Evolutionary conservation across 2,888 invertebrate genomes (phyloP).

Genomic region (Daptonema setosum): DNA sequence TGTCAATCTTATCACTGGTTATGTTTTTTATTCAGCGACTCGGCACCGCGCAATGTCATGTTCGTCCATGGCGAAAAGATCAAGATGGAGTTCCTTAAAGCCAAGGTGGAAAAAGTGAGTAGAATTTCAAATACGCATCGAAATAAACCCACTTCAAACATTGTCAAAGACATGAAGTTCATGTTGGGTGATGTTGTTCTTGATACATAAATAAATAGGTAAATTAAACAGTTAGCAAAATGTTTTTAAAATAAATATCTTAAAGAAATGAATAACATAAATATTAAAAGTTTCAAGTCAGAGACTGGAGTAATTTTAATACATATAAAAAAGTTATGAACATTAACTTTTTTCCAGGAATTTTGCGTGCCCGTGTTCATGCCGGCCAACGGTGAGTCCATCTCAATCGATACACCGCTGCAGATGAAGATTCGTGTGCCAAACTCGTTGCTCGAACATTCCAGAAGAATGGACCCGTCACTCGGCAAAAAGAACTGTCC

Average conservation of each 20-base stretch:
- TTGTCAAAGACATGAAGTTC: no score
- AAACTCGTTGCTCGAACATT: conserved; percentile 8
- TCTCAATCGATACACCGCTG: conserved; percentile 42
- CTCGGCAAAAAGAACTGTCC: conserved; percentile 20
- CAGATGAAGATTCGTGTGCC: conserved; percentile 10
- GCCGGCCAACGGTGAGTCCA: conserved; percentile 93
- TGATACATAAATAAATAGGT: no score
- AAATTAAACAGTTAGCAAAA: no score
- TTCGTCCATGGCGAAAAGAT: conserved; percentile 91
- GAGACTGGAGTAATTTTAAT: no score
- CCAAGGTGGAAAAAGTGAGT: conserved; percentile 54
- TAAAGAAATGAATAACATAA: no score
- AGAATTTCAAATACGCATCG: not conserved
- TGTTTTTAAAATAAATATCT: no score
- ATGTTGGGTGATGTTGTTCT: no score
- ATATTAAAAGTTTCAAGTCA: no score
- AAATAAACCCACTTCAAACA: no score
- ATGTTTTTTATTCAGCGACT: conserved; percentile 85
- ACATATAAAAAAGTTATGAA: no score
- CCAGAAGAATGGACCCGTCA: conserved; percentile 12
- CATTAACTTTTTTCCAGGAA: no score
- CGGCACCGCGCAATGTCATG: conserved; percentile 85
- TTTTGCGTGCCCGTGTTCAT: conserved; percentile 21
- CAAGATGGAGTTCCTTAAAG: conserved; percentile 91
- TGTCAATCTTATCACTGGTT: no score